Evolutionary conservation across 2,888 invertebrate genomes (phyloP).

Genomic region (Penaeus monodon): DNA sequence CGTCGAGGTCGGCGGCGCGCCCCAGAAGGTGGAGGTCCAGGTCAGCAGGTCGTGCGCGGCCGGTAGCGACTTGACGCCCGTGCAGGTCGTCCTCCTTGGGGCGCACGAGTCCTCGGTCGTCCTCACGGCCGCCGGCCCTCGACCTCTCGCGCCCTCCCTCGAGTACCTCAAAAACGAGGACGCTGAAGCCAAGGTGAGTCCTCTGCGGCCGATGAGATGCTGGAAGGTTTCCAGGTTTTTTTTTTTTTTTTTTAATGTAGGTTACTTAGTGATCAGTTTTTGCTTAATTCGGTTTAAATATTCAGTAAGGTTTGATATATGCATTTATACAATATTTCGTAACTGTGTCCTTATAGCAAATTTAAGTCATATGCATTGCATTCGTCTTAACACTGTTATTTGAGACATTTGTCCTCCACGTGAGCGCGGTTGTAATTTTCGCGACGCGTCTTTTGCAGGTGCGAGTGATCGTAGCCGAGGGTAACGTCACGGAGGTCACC

Average conservation of each 20-base stretch:
- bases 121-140: constrained; percentile 11
- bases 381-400: too few relatives aligned
- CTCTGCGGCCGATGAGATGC: neutral
- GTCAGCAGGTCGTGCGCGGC: constrained; percentile 4
- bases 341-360: too few relatives aligned
- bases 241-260: too few relatives aligned
- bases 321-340: too few relatives aligned
- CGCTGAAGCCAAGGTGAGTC: constrained; percentile 60
- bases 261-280: too few relatives aligned
- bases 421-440: too few relatives aligned
- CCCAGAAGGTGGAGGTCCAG: neutral
- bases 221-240: neutral
- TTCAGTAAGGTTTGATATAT: too few relatives aligned
- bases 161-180: constrained; percentile 61
- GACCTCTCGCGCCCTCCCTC: constrained; percentile 39
- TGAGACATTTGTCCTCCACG: too few relatives aligned
- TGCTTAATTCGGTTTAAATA: too few relatives aligned
- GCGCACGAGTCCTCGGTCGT: constrained; percentile 47
- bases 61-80: neutral
- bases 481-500: constrained; percentile 23
- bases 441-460: neutral
- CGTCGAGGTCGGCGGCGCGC: neutral
- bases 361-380: too few relatives aligned
- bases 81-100: constrained; percentile 25
- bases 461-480: constrained; percentile 16